Percentiles rank a stretch among this genome's conserved stretches.
These are phyloP conservation scores for Cyprinus carpio DNA, from an alignment of 2,113 vertebrate genomes.

Conservation along the genomic window DNA sequence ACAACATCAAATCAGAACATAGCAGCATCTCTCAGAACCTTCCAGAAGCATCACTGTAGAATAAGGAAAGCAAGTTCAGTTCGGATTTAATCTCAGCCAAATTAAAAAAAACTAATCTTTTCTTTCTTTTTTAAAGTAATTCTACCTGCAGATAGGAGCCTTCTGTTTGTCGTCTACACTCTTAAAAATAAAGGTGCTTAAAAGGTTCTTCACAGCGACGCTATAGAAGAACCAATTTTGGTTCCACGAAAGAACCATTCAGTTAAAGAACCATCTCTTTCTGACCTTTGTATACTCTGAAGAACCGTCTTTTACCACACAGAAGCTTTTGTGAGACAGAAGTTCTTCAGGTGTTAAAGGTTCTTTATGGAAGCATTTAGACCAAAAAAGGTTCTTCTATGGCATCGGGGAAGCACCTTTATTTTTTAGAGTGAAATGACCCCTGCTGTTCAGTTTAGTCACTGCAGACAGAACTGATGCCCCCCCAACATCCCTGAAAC, in stretches of 20 bases:
- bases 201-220: too few relatives aligned
- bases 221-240: too few relatives aligned
- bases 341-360: too few relatives aligned
- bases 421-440: slow-evolving; percentile 32
- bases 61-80: background rate
- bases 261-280: too few relatives aligned
- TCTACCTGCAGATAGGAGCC: slow-evolving; percentile 41
- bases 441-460: slow-evolving; percentile 66
- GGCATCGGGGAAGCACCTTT: too few relatives aligned
- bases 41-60: background rate
- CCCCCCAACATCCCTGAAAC: slow-evolving; percentile 51
- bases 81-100: background rate
- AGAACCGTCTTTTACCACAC: too few relatives aligned
- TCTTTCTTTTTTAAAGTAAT: slow-evolving; percentile 47
- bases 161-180: slow-evolving; percentile 54
- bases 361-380: too few relatives aligned
- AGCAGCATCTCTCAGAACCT: slow-evolving; percentile 68
- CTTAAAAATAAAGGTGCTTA: too few relatives aligned
- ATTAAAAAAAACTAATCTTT: slow-evolving; percentile 23
- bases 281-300: too few relatives aligned
- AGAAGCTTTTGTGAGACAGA: too few relatives aligned
- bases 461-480: slow-evolving; percentile 58
- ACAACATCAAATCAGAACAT: slow-evolving; percentile 63
- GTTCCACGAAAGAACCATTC: too few relatives aligned
- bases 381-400: too few relatives aligned